Percentiles rank a stretch among this genome's conserved stretches.
Conservation (phyloP, 2,113 vertebrate genomes). For the Oenanthe oenanthe region DNA sequence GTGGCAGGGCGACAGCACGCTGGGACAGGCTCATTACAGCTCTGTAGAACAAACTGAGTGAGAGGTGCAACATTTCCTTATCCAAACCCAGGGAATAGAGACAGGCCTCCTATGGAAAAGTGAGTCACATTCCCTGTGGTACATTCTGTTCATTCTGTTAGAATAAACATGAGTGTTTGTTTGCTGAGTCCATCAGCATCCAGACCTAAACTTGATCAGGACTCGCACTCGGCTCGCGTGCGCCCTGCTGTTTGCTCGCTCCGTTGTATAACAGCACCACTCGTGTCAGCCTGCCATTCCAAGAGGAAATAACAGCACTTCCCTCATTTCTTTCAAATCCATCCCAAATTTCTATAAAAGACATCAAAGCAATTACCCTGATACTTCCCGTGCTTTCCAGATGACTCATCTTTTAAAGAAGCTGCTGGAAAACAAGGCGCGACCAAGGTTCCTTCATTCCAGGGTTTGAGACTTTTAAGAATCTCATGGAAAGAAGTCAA, state of each 20-base stretch:
- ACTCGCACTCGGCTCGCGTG: background rate
- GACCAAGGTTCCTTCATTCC: background rate
- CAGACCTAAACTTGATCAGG: slow-evolving; percentile 28
- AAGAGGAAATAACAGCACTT: slow-evolving; percentile 54
- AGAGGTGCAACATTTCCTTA: slow-evolving; percentile 43
- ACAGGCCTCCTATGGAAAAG: slow-evolving; percentile 65
- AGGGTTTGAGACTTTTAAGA: background rate
- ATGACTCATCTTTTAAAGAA: slow-evolving; percentile 24
- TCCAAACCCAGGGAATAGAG: background rate
- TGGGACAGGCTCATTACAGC: slow-evolving; percentile 6
- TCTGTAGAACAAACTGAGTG: background rate
- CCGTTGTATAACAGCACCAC: slow-evolving; percentile 11
- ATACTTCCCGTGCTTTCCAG: slow-evolving; percentile 40
- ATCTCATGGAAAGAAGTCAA: background rate
- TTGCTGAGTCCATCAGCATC: slow-evolving; percentile 49
- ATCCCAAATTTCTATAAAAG: slow-evolving; percentile 37
- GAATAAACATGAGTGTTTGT: slow-evolving; percentile 57
- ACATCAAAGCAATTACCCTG: slow-evolving; percentile 47
- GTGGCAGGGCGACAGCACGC: background rate
- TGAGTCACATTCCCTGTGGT: slow-evolving; percentile 61
- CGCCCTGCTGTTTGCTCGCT: background rate
- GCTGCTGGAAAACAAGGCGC: background rate
- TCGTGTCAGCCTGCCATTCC: slow-evolving; percentile 24
- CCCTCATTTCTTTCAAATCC: slow-evolving; percentile 17
- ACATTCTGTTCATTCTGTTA: slow-evolving; percentile 70